Percentiles rank a stretch among this genome's conserved stretches.
These are phyloP conservation scores for Acanthosepion esculentum DNA, from an alignment of 2,888 invertebrate genomes.

Conservation along the genomic window DNA sequence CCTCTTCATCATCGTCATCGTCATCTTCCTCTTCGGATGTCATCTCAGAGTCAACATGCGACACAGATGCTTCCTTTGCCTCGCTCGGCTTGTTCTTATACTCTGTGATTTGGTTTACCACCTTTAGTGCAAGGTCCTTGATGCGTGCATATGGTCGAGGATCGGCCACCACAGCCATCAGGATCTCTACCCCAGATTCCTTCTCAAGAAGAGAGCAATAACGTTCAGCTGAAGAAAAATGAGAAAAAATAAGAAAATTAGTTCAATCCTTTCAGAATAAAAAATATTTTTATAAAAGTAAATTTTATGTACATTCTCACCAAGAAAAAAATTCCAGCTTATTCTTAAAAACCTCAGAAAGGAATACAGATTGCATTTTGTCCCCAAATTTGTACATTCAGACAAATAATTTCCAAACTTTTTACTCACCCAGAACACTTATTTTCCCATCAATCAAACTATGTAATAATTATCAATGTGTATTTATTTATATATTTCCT, in stretches of 20 bases:
- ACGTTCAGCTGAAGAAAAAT: slow-evolving; percentile 83
- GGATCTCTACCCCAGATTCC: slow-evolving; percentile 87
- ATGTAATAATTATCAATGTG: too few relatives aligned
- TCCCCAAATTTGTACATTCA: too few relatives aligned
- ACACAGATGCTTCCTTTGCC: slow-evolving; percentile 40
- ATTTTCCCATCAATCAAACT: too few relatives aligned
- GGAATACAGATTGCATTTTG: too few relatives aligned
- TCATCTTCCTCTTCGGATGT: slow-evolving; percentile 39
- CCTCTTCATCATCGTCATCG: not conserved
- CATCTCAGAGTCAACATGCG: slow-evolving; percentile 44
- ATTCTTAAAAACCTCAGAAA: too few relatives aligned
- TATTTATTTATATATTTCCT: too few relatives aligned
- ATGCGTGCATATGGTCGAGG: slow-evolving; percentile 59
- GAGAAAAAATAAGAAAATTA: slow-evolving; percentile 43
- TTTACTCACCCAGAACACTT: too few relatives aligned
- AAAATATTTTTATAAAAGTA: too few relatives aligned
- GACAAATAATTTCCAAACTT: too few relatives aligned
- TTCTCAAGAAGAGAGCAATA: slow-evolving; percentile 90
- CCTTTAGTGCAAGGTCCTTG: slow-evolving; percentile 57
- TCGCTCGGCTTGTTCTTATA: slow-evolving; percentile 43
- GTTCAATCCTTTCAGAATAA: not conserved
- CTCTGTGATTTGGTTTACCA: slow-evolving; percentile 52
- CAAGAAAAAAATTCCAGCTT: not conserved
- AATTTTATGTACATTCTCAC: too few relatives aligned
- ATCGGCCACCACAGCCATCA: slow-evolving; percentile 77